Evolutionary conservation across 2,797 vertebrate genomes (phyloP).

Genomic region (Chaetophractus vellerosus): DNA sequence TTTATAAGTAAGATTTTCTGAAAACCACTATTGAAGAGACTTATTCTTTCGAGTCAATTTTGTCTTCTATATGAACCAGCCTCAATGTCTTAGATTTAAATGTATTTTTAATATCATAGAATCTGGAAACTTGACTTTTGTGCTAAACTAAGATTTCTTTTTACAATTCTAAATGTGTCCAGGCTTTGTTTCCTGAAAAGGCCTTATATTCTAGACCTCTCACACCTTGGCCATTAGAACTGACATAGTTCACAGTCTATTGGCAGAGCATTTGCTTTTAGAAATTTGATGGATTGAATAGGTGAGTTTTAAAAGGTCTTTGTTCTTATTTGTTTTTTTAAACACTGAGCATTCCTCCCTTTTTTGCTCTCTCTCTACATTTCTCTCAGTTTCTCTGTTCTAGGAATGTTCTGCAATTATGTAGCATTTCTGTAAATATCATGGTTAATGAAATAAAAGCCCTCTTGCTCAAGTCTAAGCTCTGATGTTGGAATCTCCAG

Average conservation of each 20-base stretch:
- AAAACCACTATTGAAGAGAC: conserved; percentile 57
- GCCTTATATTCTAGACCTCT: background rate
- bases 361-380: background rate
- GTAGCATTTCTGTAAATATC: conserved; percentile 50
- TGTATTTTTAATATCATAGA: conserved; percentile 56
- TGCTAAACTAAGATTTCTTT: conserved; percentile 53
- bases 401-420: conserved; percentile 4
- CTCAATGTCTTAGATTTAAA: background rate
- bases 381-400: background rate
- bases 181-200: conserved; percentile 45
- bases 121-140: conserved; percentile 45
- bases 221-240: background rate
- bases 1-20: conserved; percentile 67
- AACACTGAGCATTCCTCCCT: background rate
- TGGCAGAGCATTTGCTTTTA: conserved; percentile 51
- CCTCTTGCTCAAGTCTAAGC: conserved; percentile 17
- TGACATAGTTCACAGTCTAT: background rate
- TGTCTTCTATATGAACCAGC: background rate
- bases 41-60: conserved; percentile 49
- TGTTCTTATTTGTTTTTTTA: conserved; percentile 14
- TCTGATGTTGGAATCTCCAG: background rate
- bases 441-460: conserved; percentile 61
- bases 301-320: conserved; percentile 14
- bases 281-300: background rate
- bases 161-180: conserved; percentile 17